A percentile compares a stretch with the other conserved stretches of the same genome.
Conservation (phyloP, 1,140 invertebrate species). For the Platorchestia sp. region DNA sequence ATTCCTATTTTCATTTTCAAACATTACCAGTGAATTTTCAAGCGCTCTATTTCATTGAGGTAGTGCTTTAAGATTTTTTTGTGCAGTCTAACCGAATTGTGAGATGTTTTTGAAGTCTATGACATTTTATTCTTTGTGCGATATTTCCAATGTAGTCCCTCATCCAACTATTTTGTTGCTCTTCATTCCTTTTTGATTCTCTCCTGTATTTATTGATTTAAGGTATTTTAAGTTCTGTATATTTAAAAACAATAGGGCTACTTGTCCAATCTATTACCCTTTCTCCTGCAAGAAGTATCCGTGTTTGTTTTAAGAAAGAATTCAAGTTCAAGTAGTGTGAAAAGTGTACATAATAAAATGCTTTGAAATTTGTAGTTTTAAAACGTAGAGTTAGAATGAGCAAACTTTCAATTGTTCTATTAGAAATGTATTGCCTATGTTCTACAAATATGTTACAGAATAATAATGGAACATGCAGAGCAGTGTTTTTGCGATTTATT, state of each 20-base stretch:
- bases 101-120: neutral
- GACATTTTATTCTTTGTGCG: neutral
- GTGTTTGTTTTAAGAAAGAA: neutral
- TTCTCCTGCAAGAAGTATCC: neutral
- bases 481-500: neutral
- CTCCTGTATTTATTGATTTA: neutral
- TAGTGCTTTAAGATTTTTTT: neutral
- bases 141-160: neutral
- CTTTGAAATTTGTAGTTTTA: neutral
- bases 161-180: neutral
- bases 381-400: neutral
- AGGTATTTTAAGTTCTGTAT: neutral
- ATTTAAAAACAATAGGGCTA: neutral
- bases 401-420: neutral
- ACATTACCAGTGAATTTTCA: neutral
- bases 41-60: neutral
- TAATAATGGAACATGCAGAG: neutral
- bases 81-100: neutral
- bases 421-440: neutral
- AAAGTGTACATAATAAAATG: neutral
- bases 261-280: neutral
- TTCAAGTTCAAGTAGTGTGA: neutral
- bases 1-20: neutral
- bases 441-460: neutral
- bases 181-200: neutral